phyloP scores from a whole-genome alignment of 2,113 vertebrate genomes.

The Gopherus evgoodei region DNA sequence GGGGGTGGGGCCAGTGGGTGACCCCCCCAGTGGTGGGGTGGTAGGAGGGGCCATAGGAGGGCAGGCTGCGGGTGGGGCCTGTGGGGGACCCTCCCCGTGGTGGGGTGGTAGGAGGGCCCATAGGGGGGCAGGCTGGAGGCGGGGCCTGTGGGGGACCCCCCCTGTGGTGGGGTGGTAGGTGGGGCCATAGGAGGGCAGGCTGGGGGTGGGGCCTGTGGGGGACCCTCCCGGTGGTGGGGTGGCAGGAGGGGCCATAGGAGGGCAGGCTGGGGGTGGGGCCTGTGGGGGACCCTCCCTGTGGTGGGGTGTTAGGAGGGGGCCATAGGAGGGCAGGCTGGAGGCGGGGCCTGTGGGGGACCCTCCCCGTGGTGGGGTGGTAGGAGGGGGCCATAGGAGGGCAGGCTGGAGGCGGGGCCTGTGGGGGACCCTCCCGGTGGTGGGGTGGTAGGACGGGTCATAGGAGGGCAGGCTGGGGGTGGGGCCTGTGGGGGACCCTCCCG shows the following conservation, averaged over 20 bases:
- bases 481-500: too few species aligned
- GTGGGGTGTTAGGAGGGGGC: neutral
- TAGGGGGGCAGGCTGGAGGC: accelerated
- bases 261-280: neutral
- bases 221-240: neutral
- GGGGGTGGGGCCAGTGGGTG: too few species aligned
- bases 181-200: too few species aligned
- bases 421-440: neutral
- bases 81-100: too few species aligned
- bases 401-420: too few species aligned
- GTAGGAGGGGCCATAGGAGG: too few species aligned
- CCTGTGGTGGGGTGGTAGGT: neutral
- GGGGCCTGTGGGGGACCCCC: neutral
- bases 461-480: neutral
- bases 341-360: neutral
- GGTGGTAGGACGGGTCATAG: accelerated
- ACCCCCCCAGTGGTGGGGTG: accelerated
- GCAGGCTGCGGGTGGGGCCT: neutral
- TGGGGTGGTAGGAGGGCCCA: too few species aligned
- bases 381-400: neutral
- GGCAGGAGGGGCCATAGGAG: neutral
- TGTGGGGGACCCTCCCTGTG: neutral
- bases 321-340: neutral
- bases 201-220: accelerated
- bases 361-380: accelerated